These are phyloP conservation scores for Panthera leo DNA, from an alignment of 2,113 vertebrate species.

Conservation along the genomic window DNA sequence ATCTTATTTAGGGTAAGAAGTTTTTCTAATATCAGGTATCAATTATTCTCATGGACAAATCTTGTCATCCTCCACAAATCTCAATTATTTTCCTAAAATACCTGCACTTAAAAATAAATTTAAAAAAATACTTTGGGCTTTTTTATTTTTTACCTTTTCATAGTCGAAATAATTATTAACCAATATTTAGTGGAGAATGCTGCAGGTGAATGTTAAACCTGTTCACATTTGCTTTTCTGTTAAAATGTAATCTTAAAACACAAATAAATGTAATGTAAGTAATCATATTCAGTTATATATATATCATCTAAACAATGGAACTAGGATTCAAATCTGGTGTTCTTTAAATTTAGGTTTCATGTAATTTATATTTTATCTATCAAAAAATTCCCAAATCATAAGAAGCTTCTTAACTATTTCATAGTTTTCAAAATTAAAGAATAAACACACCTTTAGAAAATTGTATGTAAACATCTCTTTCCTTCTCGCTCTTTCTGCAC, in stretches of 20 bases:
- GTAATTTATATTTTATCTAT: not conserved
- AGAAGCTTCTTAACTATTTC: not conserved
- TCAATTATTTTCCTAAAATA: not conserved
- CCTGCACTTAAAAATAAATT: not conserved
- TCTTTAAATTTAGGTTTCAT: not conserved
- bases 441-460: not conserved
- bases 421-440: not conserved
- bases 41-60: not conserved
- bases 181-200: not conserved
- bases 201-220: not conserved
- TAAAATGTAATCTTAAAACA: not conserved
- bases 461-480: not conserved
- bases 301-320: not conserved
- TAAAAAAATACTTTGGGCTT: not conserved
- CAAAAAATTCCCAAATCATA: not conserved
- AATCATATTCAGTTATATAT: not conserved
- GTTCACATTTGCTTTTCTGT: not conserved
- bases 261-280: not conserved
- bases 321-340: not conserved
- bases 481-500: not conserved
- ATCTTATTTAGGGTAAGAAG: not conserved
- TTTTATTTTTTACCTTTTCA: not conserved
- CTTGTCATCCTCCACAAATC: not conserved
- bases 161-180: not conserved
- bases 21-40: not conserved